These are phyloP conservation scores for Sycophila sp. DNA, from an alignment of 1,140 invertebrate genomes.

Conservation along the genomic window DNA sequence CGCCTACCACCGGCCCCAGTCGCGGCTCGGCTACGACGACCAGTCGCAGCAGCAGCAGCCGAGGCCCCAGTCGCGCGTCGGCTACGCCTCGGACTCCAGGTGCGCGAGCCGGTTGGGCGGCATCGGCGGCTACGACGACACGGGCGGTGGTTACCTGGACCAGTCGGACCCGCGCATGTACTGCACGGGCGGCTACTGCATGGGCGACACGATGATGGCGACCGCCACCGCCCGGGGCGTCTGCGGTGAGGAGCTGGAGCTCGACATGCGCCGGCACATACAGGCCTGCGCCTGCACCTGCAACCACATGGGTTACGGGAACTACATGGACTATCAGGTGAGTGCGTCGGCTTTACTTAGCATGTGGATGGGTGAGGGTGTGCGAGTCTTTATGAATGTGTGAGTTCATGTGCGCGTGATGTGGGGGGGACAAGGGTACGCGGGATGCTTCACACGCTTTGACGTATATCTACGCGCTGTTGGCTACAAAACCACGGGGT, in stretches of 20 bases:
- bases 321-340: conserved; percentile 91
- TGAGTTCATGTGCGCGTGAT: no score
- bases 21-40: conserved; percentile 62
- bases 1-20: conserved; percentile 59
- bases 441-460: no score
- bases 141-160: conserved; percentile 5
- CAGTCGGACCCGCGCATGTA: conserved; percentile 60
- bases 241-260: conserved; percentile 70
- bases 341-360: no score
- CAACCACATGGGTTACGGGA: conserved; percentile 91
- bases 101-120: conserved; percentile 58
- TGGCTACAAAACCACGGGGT: no score
- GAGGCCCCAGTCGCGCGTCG: conserved; percentile 61
- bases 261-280: conserved; percentile 85
- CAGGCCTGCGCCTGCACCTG: conserved; percentile 87
- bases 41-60: conserved; percentile 57
- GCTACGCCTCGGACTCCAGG: conserved; percentile 62
- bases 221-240: conserved; percentile 62
- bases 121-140: not conserved
- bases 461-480: no score
- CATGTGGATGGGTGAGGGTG: no score
- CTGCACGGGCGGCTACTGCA: conserved; percentile 64
- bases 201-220: conserved; percentile 65
- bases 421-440: no score
- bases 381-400: no score